Percentiles rank a stretch among this genome's conserved stretches.
Conservation (phyloP, 2,797 vertebrate species). For the Chelon auratus region DNA sequence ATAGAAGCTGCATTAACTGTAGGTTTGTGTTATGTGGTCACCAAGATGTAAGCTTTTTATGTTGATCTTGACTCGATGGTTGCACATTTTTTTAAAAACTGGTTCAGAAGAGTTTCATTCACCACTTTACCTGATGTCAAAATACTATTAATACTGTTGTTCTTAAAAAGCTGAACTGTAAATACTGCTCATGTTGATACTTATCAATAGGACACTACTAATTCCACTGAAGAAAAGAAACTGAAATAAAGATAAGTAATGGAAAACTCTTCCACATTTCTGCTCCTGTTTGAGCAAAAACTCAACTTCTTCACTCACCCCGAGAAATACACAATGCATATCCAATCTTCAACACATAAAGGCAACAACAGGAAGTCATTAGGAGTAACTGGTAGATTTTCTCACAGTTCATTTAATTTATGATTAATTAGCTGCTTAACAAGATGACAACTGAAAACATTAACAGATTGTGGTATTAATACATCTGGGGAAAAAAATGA, state of each 20-base stretch:
- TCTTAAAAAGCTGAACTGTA: conserved; percentile 56
- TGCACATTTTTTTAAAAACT: neutral
- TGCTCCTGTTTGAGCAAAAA: neutral
- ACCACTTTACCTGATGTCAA: conserved; percentile 19
- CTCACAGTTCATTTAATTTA: conserved; percentile 57
- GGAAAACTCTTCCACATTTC: neutral
- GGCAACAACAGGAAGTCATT: neutral
- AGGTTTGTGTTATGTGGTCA: conserved; percentile 30
- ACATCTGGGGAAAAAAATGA: conserved; percentile 26
- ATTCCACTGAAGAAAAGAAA: conserved; percentile 57
- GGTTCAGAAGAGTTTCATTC: conserved; percentile 20
- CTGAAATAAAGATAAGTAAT: conserved; percentile 52
- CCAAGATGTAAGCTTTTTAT: conserved; percentile 11
- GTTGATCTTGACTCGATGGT: conserved; percentile 4
- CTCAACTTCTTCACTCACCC: neutral
- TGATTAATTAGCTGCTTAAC: conserved; percentile 30
- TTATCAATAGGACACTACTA: conserved; percentile 54
- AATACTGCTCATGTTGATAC: conserved; percentile 54
- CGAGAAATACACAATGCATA: neutral
- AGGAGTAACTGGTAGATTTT: neutral
- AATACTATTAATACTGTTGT: conserved; percentile 22
- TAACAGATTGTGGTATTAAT: conserved; percentile 18
- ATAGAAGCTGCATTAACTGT: conserved; percentile 53
- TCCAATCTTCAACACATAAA: neutral
- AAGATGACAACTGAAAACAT: conserved; percentile 32